Evolutionary conservation across 2,888 invertebrate genomes (phyloP).

Genomic region (Chrysolina oricalcia): DNA sequence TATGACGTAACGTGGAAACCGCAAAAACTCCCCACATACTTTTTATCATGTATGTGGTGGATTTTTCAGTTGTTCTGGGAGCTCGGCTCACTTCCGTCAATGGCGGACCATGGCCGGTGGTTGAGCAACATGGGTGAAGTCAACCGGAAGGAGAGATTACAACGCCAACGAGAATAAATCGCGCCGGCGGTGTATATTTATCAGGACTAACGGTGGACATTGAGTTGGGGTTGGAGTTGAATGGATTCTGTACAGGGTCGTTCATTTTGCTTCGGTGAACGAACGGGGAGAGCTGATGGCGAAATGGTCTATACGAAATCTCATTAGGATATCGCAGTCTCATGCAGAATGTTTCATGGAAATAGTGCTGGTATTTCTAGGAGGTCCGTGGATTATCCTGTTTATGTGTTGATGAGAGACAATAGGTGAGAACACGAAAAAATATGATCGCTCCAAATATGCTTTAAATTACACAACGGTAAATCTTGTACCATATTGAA

Average conservation of each 20-base stretch:
- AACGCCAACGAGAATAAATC: conserved; percentile 63
- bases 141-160: conserved; percentile 69
- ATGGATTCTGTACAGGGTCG: conserved; percentile 1
- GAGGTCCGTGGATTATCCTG: too few relatives aligned
- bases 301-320: too few relatives aligned
- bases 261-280: not conserved
- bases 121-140: conserved; percentile 59
- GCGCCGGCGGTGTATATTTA: conserved; percentile 12
- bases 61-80: conserved; percentile 42
- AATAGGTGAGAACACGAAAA: too few relatives aligned
- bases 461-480: too few relatives aligned
- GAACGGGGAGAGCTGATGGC: too few relatives aligned
- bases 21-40: conserved; percentile 19
- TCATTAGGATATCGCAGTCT: too few relatives aligned
- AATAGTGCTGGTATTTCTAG: too few relatives aligned
- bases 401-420: too few relatives aligned
- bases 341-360: too few relatives aligned
- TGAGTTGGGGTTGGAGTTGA: not conserved
- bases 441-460: too few relatives aligned
- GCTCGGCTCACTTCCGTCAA: conserved; percentile 35
- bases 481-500: too few relatives aligned
- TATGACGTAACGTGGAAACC: not conserved
- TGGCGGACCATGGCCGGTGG: conserved; percentile 18
- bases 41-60: conserved; percentile 32
- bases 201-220: conserved; percentile 17